Percentiles rank a stretch among this genome's conserved stretches.
Evolutionary conservation across 2,113 vertebrate genomes (phyloP).

Genomic region (Sebastes fasciatus): DNA sequence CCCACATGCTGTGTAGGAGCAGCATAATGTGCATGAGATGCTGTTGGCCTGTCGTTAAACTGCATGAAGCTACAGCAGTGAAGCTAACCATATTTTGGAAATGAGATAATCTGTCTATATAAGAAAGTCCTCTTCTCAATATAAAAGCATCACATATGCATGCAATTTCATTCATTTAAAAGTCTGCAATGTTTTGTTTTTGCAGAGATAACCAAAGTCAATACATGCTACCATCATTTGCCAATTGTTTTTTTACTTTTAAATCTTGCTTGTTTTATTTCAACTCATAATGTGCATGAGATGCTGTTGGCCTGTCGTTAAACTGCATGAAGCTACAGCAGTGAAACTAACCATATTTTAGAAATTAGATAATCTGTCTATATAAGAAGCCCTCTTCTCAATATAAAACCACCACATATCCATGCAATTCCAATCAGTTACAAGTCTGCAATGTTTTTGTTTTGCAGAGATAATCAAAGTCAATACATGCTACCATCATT

Average conservation of each 20-base stretch:
- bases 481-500: neutral
- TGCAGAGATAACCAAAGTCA: neutral
- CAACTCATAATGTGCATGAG: constrained; percentile 37
- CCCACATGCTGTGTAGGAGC: no score
- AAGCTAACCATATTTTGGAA: constrained; percentile 42
- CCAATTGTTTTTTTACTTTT: neutral
- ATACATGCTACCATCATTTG: neutral
- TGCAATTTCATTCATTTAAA: neutral
- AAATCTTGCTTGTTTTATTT: constrained; percentile 15
- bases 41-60: no score
- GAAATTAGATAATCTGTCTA: constrained; percentile 21
- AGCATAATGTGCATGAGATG: no score
- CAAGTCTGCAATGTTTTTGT: neutral
- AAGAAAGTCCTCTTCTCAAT: neutral
- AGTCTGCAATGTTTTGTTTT: neutral
- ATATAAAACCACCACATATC: no score
- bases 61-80: constrained; percentile 20
- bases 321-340: constrained; percentile 30
- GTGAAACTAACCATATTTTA: constrained; percentile 39
- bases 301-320: constrained; percentile 58
- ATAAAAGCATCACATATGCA: no score
- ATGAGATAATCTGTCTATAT: constrained; percentile 11
- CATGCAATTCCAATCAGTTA: neutral
- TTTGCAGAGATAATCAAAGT: neutral
- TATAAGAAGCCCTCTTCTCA: neutral